These are phyloP conservation scores for Acanthochromis polyacanthus DNA, from an alignment of 2,113 vertebrate genomes.

Conservation along the genomic window DNA sequence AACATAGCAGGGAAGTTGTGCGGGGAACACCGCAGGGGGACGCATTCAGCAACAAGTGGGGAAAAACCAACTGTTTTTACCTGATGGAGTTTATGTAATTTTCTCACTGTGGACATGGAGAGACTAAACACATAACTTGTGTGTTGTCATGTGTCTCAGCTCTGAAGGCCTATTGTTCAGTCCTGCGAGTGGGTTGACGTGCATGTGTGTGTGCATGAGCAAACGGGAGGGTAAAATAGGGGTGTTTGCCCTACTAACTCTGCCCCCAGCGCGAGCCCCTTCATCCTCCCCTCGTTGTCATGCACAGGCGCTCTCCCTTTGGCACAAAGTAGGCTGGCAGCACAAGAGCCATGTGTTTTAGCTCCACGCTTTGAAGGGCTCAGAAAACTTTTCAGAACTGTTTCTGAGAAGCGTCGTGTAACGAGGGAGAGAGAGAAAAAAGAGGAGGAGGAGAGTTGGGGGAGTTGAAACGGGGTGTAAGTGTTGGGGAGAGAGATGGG, in stretches of 20 bases:
- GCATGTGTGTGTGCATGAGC: slow-evolving; percentile 49
- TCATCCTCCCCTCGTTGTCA: slow-evolving; percentile 83
- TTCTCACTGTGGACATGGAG: slow-evolving; percentile 8
- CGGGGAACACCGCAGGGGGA: slow-evolving; percentile 36
- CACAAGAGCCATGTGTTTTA: slow-evolving; percentile 81
- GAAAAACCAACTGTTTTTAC: slow-evolving; percentile 31
- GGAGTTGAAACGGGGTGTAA: slow-evolving; percentile 21
- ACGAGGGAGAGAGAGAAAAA: slow-evolving; percentile 13
- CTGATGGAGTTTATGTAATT: neutral
- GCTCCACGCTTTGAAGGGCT: slow-evolving; percentile 79
- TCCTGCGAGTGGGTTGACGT: slow-evolving; percentile 43
- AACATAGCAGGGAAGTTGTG: slow-evolving; percentile 22
- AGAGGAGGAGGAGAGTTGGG: slow-evolving; percentile 18
- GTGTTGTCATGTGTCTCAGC: slow-evolving; percentile 16
- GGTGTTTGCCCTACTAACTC: slow-evolving; percentile 64
- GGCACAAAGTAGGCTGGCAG: slow-evolving; percentile 79
- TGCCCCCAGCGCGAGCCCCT: slow-evolving; percentile 81
- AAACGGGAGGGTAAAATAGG: slow-evolving; percentile 49
- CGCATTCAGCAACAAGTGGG: neutral
- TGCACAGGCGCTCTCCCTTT: slow-evolving; percentile 81
- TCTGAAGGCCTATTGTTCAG: slow-evolving; percentile 61
- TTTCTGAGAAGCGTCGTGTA: slow-evolving; percentile 54
- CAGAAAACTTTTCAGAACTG: slow-evolving; percentile 69
- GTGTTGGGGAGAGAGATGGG: slow-evolving; percentile 57
- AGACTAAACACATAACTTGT: slow-evolving; percentile 17